Evolutionary conservation across 2,797 vertebrate species (phyloP).

Genomic region (Buceros bicornis): DNA sequence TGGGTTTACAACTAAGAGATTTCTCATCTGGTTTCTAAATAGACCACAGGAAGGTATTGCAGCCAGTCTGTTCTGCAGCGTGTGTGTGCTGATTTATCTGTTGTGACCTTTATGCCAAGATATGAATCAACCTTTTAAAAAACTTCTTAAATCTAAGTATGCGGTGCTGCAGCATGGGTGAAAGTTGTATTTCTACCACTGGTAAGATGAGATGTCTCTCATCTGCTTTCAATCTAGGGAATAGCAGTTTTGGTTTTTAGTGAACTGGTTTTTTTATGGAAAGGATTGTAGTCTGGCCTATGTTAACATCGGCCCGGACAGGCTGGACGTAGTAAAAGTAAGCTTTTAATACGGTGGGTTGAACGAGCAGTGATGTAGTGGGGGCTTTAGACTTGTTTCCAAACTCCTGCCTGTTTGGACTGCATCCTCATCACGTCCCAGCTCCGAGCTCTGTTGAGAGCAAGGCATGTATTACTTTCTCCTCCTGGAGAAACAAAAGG

Average conservation of each 20-base stretch:
- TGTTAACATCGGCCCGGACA: not conserved
- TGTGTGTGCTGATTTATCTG: not conserved
- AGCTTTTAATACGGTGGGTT: not conserved
- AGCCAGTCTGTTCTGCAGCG: not conserved
- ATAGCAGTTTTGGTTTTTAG: not conserved
- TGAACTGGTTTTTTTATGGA: not conserved
- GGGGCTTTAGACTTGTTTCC: not conserved
- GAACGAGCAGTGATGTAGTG: not conserved
- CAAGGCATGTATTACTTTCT: not conserved
- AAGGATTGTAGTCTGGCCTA: not conserved
- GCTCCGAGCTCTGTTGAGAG: not conserved
- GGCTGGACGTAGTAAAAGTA: not conserved
- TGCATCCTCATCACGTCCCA: not conserved
- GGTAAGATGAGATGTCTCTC: not conserved
- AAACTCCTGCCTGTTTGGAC: fast-evolving
- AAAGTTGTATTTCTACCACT: not conserved
- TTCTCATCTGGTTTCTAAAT: not conserved
- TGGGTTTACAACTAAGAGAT: not conserved
- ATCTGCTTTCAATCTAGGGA: not conserved
- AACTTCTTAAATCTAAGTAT: not conserved
- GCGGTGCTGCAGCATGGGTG: not conserved
- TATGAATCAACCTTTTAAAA: not conserved
- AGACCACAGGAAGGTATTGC: not conserved
- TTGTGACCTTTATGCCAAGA: not conserved
- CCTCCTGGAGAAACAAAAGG: not conserved